Base-by-base conservation (phyloP, 92 coral and sea anemone species). In the Paramuricea clavata region DNA sequence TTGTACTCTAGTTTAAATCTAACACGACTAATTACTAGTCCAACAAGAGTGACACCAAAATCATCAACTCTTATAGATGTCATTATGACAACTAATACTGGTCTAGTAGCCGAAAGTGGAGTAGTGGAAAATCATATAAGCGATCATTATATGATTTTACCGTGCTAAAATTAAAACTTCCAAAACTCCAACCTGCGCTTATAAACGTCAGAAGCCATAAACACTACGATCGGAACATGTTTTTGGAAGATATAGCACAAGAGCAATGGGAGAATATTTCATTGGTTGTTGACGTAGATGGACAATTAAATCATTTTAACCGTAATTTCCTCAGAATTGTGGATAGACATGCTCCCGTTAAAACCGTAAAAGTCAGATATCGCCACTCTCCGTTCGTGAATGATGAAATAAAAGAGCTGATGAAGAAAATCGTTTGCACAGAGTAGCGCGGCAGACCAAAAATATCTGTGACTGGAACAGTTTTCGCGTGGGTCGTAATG, bases 331-430 rank as follows among this genome's bases (percentile, higher is more conserved):
- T 77, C 43, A 59, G 36, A 31, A 71, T 77, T 26, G 69, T 84
- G 54, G 89, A 89, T 27, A 30, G 41, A 49, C 86, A 85, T 34
- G 86, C 76, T 26, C 89, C 82, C 23, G 62, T 85, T 28, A 84
- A 41, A 68, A 73, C 78, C 30, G 73, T 72, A 52, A 68, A 74
- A 42, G 35, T 72, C 23, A 30, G 88, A 80, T 68, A 81, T 47
- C 87, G 84, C 50, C 90, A 90, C 32, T 85, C 85, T 76, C 90
- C 85, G 61, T 90, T 86, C 71, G 49, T 81, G 39, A 68, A 90
- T 73, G 56, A 89, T 68, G 81, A 65, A 64, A 64, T 62, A 13
- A 81, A 81, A 11, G 56, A 54, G 21, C 31, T 62, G 8, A 82
- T 82, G 87, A 44, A 54, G 0, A 71, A 69, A 39, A 83, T 28